These are phyloP conservation scores for Caenorhabditis panamensis DNA, from an alignment of 2,888 invertebrate genomes.

Conservation along the genomic window DNA sequence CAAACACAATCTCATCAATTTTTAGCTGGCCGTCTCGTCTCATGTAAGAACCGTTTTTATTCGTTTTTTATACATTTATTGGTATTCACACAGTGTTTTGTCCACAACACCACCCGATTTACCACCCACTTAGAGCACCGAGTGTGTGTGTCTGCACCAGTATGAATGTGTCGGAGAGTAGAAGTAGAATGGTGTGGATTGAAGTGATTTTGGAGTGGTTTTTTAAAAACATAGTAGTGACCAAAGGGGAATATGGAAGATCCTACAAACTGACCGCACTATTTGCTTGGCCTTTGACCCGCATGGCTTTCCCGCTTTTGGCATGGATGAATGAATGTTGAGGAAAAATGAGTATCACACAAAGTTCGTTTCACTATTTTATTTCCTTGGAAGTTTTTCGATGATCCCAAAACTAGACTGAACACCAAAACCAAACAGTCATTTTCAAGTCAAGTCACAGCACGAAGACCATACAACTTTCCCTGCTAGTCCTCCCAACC, in stretches of 20 bases:
- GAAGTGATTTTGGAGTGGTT: neutral
- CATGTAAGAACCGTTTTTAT: slow-evolving; percentile 76
- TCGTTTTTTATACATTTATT: slow-evolving; percentile 37
- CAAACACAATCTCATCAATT: slow-evolving; percentile 37
- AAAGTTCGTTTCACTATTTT: slow-evolving; percentile 7
- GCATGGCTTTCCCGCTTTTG: slow-evolving; percentile 48
- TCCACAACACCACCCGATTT: slow-evolving; percentile 49
- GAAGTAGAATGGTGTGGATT: neutral
- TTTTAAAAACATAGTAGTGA: slow-evolving; percentile 1
- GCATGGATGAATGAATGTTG: slow-evolving; percentile 39
- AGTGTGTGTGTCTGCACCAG: slow-evolving; percentile 40
- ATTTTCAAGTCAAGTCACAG: neutral
- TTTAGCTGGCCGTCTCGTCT: slow-evolving; percentile 81
- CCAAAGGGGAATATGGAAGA: slow-evolving; percentile 16
- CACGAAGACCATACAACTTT: neutral
- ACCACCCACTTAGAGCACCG: slow-evolving; percentile 23
- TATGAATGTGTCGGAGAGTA: slow-evolving; percentile 31
- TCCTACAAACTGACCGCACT: slow-evolving; percentile 25
- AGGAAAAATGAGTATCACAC: slow-evolving; percentile 30
- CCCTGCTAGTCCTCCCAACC: neutral
- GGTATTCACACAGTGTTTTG: slow-evolving; percentile 50
- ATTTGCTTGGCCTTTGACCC: slow-evolving; percentile 24
- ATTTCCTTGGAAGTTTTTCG: neutral
- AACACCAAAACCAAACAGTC: too few relatives aligned
- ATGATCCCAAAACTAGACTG: too few relatives aligned